A percentile compares a stretch with the other conserved stretches of the same genome.
These are phyloP conservation scores for Halichondria panicea DNA, from an alignment of 37 sponge, comb jelly and placozoan species.

Conservation along the genomic window DNA sequence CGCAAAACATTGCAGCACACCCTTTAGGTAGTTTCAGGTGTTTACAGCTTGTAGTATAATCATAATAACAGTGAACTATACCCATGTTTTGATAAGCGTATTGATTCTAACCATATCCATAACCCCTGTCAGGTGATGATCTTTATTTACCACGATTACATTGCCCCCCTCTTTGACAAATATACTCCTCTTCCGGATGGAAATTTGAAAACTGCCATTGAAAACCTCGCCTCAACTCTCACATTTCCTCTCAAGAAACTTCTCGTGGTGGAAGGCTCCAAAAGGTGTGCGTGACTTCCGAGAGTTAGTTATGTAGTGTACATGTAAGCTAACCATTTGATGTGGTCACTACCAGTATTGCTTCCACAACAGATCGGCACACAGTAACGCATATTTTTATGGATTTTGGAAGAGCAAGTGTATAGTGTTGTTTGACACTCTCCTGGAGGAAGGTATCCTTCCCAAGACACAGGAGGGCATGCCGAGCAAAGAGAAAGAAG, in stretches of 20 bases:
- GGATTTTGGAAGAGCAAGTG: conserved; percentile 95
- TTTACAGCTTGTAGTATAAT: too few species aligned
- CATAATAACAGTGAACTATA: too few species aligned
- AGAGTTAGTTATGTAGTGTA: background rate
- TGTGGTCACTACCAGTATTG: background rate
- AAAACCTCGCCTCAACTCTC: conserved; percentile 63
- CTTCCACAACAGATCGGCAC: conserved; percentile 62
- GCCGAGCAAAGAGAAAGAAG: background rate
- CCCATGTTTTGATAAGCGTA: too few species aligned
- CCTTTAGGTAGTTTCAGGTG: too few species aligned
- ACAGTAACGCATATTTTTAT: conserved; percentile 98
- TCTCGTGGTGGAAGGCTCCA: conserved; percentile 90
- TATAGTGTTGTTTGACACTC: conserved; percentile 96
- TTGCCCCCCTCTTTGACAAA: conserved; percentile 97
- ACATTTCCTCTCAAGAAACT: conserved; percentile 91
- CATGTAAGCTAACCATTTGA: background rate
- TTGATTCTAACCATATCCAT: too few species aligned
- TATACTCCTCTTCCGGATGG: conserved; percentile 92
- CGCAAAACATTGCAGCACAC: too few species aligned
- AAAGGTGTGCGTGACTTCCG: conserved; percentile 18
- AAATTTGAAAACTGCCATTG: conserved; percentile 73
- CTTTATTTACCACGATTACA: conserved; percentile 87
- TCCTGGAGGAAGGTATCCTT: conserved; percentile 69
- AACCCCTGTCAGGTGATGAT: conserved; percentile 74
- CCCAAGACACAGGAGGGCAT: conserved; percentile 10